Percentiles rank a stretch among this genome's conserved stretches.
Conservation (phyloP, 2,113 vertebrate species). For the Aspiorhynchus laticeps region DNA sequence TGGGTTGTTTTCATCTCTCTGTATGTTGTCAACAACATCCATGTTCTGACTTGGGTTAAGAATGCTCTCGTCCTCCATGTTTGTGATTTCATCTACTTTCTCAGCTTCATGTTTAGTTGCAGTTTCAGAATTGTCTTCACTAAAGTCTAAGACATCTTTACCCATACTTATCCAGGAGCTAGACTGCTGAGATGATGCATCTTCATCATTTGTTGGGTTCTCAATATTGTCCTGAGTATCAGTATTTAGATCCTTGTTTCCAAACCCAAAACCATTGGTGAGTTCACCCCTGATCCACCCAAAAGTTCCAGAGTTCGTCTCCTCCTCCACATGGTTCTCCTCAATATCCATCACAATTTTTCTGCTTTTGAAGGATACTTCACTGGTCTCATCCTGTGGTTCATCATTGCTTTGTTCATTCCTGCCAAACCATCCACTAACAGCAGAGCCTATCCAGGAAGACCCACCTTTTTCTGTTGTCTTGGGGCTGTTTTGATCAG, state of each 20-base stretch:
- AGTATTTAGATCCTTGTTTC: constrained; percentile 58
- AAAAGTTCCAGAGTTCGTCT: constrained; percentile 58
- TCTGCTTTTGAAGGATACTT: constrained; percentile 75
- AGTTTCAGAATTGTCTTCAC: constrained; percentile 50
- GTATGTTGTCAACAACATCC: constrained; percentile 8
- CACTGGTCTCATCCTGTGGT: constrained; percentile 56
- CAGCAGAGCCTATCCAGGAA: constrained; percentile 72
- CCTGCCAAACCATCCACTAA: constrained; percentile 80
- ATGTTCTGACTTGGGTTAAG: constrained; percentile 31
- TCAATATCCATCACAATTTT: constrained; percentile 74
- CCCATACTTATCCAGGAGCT: constrained; percentile 79
- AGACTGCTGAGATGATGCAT: constrained; percentile 57
- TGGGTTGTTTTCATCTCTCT: constrained; percentile 23
- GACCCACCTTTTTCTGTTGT: constrained; percentile 69
- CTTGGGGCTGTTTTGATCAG: constrained; percentile 38
- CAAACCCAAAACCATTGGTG: constrained; percentile 77
- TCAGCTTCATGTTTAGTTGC: constrained; percentile 31
- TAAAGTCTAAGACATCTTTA: constrained; percentile 77
- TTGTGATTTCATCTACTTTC: background rate
- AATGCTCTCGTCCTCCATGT: constrained; percentile 22
- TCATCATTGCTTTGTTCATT: constrained; percentile 59
- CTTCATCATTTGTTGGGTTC: constrained; percentile 9
- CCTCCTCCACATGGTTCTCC: constrained; percentile 61
- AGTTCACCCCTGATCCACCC: constrained; percentile 81
- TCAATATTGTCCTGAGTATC: constrained; percentile 42